Evolutionary conservation across 37 sponge, comb jelly and placozoan genomes (phyloP).

Genomic region (Beroe ovata): DNA sequence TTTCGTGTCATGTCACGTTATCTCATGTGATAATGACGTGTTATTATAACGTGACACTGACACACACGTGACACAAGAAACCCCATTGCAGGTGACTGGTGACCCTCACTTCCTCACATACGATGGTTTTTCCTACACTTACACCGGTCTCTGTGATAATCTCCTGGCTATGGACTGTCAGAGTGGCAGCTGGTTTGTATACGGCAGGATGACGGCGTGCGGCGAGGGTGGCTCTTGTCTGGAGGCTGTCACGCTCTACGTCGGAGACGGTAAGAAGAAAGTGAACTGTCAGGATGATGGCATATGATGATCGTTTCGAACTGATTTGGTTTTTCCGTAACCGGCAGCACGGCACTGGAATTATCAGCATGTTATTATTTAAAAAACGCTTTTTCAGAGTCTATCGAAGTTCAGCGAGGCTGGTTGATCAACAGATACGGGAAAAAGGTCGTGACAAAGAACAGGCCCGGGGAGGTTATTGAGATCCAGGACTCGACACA

Average conservation of each 20-base stretch:
- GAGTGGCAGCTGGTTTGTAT: slow-evolving; percentile 47
- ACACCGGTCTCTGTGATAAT: slow-evolving; percentile 36
- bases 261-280: slow-evolving; percentile 6
- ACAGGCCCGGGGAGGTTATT: slow-evolving; percentile 11
- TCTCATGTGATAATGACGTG: no score
- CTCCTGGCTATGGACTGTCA: slow-evolving; percentile 66
- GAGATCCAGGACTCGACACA: background rate
- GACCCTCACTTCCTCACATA: slow-evolving; percentile 63
- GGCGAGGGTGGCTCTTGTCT: slow-evolving; percentile 46
- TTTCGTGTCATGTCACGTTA: no score
- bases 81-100: slow-evolving; percentile 21
- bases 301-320: no score
- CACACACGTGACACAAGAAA: no score
- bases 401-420: slow-evolving; percentile 35
- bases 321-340: no score
- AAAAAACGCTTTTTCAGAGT: slow-evolving; percentile 3
- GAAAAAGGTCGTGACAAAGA: slow-evolving; percentile 44
- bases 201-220: slow-evolving; percentile 54
- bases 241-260: slow-evolving; percentile 34
- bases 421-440: slow-evolving; percentile 54
- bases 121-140: background rate
- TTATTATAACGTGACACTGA: no score
- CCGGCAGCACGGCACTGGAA: no score
- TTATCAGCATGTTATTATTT: no score
- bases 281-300: no score